These are phyloP conservation scores for Oryzias melastigma DNA, from an alignment of 2,113 vertebrate genomes.

Conservation along the genomic window DNA sequence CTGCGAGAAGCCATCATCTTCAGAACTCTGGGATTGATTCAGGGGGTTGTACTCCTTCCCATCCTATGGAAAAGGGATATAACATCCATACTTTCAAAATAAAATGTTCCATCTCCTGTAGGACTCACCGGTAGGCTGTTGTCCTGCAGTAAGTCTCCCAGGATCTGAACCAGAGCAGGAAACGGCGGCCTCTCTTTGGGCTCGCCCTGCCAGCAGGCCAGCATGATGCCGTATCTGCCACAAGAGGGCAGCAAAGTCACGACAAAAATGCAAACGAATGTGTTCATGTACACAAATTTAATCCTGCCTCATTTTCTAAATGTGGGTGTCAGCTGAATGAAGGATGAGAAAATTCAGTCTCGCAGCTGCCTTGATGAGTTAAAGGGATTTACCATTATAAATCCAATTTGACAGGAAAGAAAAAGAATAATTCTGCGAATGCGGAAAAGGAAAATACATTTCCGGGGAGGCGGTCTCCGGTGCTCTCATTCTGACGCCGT, in stretches of 20 bases:
- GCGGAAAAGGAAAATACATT: conserved; percentile 76
- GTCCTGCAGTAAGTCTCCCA: conserved; percentile 92
- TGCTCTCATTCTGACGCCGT: conserved; percentile 92
- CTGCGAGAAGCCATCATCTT: conserved; percentile 92
- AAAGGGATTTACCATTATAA: not conserved
- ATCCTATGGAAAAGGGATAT: conserved; percentile 70
- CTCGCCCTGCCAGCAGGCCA: conserved; percentile 95
- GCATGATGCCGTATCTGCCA: conserved; percentile 91
- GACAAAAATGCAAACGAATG: conserved; percentile 9
- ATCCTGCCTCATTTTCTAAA: not conserved
- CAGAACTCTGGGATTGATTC: conserved; percentile 86
- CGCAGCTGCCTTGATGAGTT: not conserved
- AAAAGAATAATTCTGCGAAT: not conserved
- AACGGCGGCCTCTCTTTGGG: conserved; percentile 91
- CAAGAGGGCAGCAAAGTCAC: conserved; percentile 60
- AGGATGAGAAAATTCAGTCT: not conserved
- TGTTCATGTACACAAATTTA: not conserved
- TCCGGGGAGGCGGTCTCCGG: conserved; percentile 93
- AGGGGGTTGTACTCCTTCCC: conserved; percentile 84
- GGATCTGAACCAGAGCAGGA: conserved; percentile 88
- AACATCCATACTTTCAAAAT: not conserved
- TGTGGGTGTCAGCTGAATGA: conserved; percentile 1
- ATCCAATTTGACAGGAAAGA: conserved; percentile 4
- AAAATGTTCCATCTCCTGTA: not conserved
- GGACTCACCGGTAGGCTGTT: conserved; percentile 83